phyloP scores from a whole-genome alignment of 2,888 invertebrate species.

The Epistrophe grossulariae region DNA sequence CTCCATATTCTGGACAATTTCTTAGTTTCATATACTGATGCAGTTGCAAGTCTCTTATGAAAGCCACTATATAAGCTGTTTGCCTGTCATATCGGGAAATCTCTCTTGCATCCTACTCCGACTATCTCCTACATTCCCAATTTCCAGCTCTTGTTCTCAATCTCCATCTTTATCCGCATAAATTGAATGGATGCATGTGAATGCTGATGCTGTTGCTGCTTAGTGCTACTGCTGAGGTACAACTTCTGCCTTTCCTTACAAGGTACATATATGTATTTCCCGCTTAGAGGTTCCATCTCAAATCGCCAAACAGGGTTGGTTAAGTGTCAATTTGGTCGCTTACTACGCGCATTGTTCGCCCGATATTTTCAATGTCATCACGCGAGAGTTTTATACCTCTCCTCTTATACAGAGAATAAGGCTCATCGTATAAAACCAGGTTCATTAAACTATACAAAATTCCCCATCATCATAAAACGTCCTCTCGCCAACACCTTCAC shows the following conservation, averaged over 20 bases:
- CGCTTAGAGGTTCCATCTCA: slow-evolving; percentile 46
- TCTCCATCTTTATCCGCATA: background rate
- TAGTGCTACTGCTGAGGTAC: too few relatives aligned
- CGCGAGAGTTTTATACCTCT: slow-evolving; percentile 67
- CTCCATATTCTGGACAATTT: slow-evolving; percentile 6
- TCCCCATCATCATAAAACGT: slow-evolving; percentile 32
- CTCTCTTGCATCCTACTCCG: slow-evolving; percentile 48
- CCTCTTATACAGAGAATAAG: slow-evolving; percentile 38
- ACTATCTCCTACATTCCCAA: slow-evolving; percentile 44
- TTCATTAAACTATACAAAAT: slow-evolving; percentile 11
- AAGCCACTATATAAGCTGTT: slow-evolving; percentile 50
- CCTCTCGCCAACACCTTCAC: slow-evolving; percentile 25
- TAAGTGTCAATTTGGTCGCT: slow-evolving; percentile 26
- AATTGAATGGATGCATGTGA: background rate
- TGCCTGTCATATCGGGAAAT: slow-evolving; percentile 59
- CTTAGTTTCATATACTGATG: background rate
- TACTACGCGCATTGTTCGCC: slow-evolving; percentile 74
- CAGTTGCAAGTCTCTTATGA: slow-evolving; percentile 23
- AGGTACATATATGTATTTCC: slow-evolving; percentile 24
- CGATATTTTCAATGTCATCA: slow-evolving; percentile 74
- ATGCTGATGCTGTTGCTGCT: background rate
- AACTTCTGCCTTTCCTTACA: background rate
- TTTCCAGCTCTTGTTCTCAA: slow-evolving; percentile 39
- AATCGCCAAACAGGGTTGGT: background rate
- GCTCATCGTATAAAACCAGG: slow-evolving; percentile 4